These are phyloP conservation scores for Halcyon malimbica DNA, from an alignment of 2,113 vertebrate species.

Conservation along the genomic window DNA sequence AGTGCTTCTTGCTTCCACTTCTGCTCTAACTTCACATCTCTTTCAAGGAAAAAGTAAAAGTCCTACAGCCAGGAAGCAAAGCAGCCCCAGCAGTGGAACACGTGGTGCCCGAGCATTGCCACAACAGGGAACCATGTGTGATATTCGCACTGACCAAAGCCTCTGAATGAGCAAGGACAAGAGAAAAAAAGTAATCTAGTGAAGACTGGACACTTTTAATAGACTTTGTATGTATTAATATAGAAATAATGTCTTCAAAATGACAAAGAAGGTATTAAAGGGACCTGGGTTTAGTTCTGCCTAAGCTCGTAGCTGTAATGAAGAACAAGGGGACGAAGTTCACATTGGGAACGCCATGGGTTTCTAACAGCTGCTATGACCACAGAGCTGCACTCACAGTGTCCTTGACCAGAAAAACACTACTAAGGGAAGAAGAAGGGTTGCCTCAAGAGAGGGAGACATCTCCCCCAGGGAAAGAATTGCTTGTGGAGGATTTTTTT, in stretches of 20 bases:
- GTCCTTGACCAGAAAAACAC: neutral
- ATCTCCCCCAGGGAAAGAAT: neutral
- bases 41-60: neutral
- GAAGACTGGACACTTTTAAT: neutral
- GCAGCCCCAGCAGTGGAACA: neutral
- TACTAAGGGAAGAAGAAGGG: neutral
- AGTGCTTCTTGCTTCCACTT: neutral
- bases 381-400: fast-evolving
- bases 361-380: neutral
- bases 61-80: neutral
- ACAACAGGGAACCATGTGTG: neutral
- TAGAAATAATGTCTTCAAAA: neutral
- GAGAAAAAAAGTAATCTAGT: neutral
- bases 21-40: neutral
- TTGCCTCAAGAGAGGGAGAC: neutral
- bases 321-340: neutral
- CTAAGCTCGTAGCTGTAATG: neutral
- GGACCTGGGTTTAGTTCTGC: neutral
- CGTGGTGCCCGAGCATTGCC: fast-evolving
- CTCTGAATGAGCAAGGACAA: neutral
- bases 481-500: neutral
- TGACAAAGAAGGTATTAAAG: neutral
- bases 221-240: neutral
- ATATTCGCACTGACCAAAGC: fast-evolving
- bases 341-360: neutral